phyloP scores from a whole-genome alignment of 2,797 vertebrate species.

The Ciconia nigra region DNA sequence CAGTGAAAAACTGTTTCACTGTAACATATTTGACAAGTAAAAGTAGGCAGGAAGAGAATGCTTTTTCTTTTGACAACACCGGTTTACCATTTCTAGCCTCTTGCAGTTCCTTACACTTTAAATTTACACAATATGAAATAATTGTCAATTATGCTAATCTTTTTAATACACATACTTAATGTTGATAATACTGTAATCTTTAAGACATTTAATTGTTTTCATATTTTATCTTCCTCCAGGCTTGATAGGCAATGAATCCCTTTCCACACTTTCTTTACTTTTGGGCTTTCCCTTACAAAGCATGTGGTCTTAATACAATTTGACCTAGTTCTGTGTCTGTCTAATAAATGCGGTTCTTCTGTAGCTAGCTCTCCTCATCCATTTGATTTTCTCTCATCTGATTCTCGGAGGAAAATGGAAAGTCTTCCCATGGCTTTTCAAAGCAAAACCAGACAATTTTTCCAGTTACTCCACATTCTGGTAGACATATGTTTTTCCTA shows the following conservation, averaged over 20 bases:
- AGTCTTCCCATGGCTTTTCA: not conserved
- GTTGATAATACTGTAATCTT: not conserved
- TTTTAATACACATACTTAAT: not conserved
- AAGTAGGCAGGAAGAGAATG: not conserved
- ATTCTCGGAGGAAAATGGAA: not conserved
- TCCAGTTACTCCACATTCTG: not conserved
- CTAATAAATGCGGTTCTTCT: not conserved
- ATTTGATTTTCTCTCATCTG: not conserved
- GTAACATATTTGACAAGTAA: not conserved
- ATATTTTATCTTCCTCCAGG: not conserved
- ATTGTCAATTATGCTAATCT: not conserved
- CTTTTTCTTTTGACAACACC: not conserved
- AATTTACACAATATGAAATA: not conserved
- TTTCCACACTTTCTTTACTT: not conserved
- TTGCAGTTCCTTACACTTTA: not conserved
- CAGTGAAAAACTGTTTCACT: not conserved
- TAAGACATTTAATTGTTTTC: not conserved
- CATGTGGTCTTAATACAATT: not conserved
- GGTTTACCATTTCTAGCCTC: not conserved
- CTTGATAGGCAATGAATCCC: not conserved
- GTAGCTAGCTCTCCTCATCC: not conserved
- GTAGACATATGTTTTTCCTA: not conserved
- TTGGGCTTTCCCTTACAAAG: not conserved
- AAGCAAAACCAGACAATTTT: not conserved
- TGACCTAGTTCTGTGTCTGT: not conserved